These are phyloP conservation scores for Drosophila neonasuta DNA, from an alignment of 2,888 invertebrate genomes.

Conservation along the genomic window DNA sequence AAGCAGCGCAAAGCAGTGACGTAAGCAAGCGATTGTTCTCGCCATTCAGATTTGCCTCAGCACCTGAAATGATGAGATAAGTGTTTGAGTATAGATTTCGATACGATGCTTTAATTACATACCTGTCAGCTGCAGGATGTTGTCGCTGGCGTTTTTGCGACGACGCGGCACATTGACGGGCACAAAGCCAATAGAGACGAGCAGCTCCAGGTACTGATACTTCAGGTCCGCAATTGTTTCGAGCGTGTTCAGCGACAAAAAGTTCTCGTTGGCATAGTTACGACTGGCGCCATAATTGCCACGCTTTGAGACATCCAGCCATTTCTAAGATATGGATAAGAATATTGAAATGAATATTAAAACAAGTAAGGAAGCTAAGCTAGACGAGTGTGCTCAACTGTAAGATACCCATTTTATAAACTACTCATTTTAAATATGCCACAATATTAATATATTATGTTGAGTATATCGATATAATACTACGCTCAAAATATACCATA, in stretches of 20 bases:
- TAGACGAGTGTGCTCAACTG: too few species aligned
- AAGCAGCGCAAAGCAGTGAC: constrained; percentile 94
- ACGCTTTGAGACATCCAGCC: constrained; percentile 88
- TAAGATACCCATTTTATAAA: too few species aligned
- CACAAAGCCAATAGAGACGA: constrained; percentile 91
- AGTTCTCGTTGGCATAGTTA: constrained; percentile 92
- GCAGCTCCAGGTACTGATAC: constrained; percentile 88
- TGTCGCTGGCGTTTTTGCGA: constrained; percentile 83
- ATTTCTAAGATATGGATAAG: constrained; percentile 81
- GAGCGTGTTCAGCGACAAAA: constrained; percentile 90
- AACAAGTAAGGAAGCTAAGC: too few species aligned
- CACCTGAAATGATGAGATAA: constrained; percentile 56
- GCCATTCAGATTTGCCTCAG: constrained; percentile 87
- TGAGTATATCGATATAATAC: too few species aligned
- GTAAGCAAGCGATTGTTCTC: constrained; percentile 89
- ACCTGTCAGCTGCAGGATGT: constrained; percentile 86
- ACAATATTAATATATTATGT: too few species aligned
- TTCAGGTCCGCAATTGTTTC: constrained; percentile 94
- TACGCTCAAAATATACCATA: too few species aligned
- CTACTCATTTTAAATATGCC: too few species aligned
- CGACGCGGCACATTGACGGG: constrained; percentile 85
- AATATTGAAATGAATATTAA: too few species aligned
- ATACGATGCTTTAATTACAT: constrained; percentile 7
- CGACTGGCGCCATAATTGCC: constrained; percentile 87
- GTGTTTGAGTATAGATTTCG: neutral